A percentile compares a stretch with the other conserved stretches of the same genome.
These are phyloP conservation scores for Drosophila paranaensis DNA, from an alignment of 2,888 invertebrate species.

Conservation along the genomic window DNA sequence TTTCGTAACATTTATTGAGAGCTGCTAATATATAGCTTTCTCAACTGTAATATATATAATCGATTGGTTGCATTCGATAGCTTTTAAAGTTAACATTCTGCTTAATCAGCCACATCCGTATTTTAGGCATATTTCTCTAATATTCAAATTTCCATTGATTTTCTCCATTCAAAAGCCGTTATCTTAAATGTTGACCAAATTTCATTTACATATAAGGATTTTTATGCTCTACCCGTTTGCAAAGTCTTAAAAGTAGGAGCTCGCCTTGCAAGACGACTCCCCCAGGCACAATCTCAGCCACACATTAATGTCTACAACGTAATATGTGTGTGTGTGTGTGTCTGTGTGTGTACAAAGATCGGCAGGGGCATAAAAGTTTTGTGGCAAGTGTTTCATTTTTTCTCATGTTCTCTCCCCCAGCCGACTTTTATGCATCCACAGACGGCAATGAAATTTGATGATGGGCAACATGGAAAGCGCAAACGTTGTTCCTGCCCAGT, in stretches of 20 bases:
- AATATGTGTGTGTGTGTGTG: neutral
- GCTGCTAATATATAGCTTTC: too few species aligned
- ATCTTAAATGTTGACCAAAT: neutral
- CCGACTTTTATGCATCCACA: constrained; percentile 51
- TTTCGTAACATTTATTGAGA: too few species aligned
- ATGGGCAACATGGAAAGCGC: constrained; percentile 27
- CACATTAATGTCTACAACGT: constrained; percentile 23
- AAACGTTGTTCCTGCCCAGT: constrained; percentile 22
- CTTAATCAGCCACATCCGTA: too few species aligned
- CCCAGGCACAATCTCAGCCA: constrained; percentile 30
- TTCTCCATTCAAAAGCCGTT: neutral
- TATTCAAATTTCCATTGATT: neutral
- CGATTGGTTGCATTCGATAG: too few species aligned
- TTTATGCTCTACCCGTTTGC: neutral
- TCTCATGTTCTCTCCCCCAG: neutral
- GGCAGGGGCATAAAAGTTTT: constrained; percentile 32
- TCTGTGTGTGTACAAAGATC: constrained; percentile 25
- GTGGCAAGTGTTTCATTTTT: constrained; percentile 18
- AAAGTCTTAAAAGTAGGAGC: constrained; percentile 1
- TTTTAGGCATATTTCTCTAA: neutral
- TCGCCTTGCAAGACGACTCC: constrained; percentile 27
- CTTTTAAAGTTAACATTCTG: too few species aligned
- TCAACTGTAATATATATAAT: too few species aligned
- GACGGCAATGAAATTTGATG: constrained; percentile 60
- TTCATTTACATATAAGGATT: neutral